Base-by-base conservation (phyloP, 2,888 invertebrate species). In the Eumacrocentrus americanus region DNA sequence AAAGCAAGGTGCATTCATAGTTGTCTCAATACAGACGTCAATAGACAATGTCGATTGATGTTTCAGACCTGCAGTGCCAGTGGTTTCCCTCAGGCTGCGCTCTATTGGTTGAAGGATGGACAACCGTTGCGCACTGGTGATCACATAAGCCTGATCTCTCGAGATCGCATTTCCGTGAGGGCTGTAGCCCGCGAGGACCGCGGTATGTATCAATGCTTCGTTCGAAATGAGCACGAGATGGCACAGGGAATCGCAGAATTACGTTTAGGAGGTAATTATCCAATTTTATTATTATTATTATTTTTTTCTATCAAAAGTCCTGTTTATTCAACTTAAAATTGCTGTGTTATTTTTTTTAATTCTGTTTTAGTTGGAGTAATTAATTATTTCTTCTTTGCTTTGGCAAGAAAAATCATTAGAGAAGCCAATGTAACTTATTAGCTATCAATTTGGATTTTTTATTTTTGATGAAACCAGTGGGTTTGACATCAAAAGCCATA, bases 161-260 rank as follows among this genome's bases (percentile, higher is more conserved):
- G 83, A 64, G 84, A 84, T 63, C 82, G 83, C 64, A 82, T 86
- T 63, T 82, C 83, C 68, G 77, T 82, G 58, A 76, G 76, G 65
- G 75, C 79, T 58, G 81, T 82, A 42, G 76, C 76, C 58, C 77
- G 81, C 62, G 82, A 82, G 63, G 82, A 82, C 69, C 79, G 81
- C 9, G 82, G 82, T 53, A 82, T 82, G 80, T 82, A 82, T 72
- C 82, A 82, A 66, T 83, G 82, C 67, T 74, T 82, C 62, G 82
- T 79, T 53, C 71, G 79, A 51, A 82, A 81, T 68, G 82, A 82
- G 65, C 75, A 79, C 58, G 81, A 81, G 64, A 81, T 81, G 70
- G 79, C 79, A n/a, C 82, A 83, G 69, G 81, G 81, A 64, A 76
- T 81, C 50, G 81, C 81, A 47, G 81, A 82, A 69, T 74, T 83